These are phyloP conservation scores for Serripes groenlandicus DNA, from an alignment of 2,888 invertebrate species.

Conservation along the genomic window DNA sequence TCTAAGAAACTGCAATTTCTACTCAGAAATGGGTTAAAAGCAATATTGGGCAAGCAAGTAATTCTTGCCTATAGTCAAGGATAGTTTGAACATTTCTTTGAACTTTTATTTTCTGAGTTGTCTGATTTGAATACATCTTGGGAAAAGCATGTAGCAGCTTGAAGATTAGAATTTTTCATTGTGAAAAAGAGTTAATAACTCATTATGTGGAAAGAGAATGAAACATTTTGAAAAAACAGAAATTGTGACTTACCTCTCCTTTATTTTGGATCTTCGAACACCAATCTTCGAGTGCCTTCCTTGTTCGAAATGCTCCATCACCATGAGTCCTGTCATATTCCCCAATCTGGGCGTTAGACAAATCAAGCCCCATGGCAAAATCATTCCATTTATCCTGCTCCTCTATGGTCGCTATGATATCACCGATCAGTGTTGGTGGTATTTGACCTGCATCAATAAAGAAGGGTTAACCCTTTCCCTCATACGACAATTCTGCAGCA, in stretches of 20 bases:
- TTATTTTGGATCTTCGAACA: neutral
- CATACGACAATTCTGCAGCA: no score
- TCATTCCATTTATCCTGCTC: neutral
- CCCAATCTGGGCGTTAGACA: slow-evolving; percentile 5
- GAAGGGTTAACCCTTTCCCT: no score
- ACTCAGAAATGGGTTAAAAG: no score
- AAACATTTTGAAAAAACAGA: neutral
- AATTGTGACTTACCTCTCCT: neutral
- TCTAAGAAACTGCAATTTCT: no score
- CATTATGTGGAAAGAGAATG: neutral
- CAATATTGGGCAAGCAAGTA: no score
- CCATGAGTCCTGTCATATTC: neutral
- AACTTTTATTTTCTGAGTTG: neutral
- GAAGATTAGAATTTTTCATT: neutral
- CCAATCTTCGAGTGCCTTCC: slow-evolving; percentile 4
- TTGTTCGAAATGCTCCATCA: neutral
- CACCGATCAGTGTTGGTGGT: neutral
- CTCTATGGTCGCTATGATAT: neutral
- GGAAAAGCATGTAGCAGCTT: neutral
- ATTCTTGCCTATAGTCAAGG: no score
- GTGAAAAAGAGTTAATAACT: neutral
- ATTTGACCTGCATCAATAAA: neutral
- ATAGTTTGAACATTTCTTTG: no score
- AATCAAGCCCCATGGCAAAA: neutral
- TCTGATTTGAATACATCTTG: neutral